These are phyloP conservation scores for Rhabdophis nuchalis DNA, from an alignment of 2,797 vertebrate species.

Conservation along the genomic window DNA sequence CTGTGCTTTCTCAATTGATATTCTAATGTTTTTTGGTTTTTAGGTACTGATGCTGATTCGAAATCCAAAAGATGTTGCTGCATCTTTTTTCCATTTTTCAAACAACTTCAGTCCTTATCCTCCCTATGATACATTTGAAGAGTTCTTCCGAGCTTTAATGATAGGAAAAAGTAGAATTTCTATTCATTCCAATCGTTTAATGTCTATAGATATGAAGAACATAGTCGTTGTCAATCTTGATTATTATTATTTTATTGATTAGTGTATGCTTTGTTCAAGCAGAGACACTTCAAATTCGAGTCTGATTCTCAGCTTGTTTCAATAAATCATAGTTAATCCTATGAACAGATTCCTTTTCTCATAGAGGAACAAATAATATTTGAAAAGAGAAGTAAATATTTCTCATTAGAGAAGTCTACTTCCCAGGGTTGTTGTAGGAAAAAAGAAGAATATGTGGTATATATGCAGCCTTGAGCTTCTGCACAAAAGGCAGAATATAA, in stretches of 20 bases:
- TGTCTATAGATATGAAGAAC: not conserved
- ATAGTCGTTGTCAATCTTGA: not conserved
- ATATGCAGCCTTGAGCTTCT: not conserved
- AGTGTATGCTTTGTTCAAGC: not conserved
- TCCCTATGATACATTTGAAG: conserved; percentile 64
- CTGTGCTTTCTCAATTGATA: not conserved
- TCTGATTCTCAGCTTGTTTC: not conserved
- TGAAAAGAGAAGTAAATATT: not conserved
- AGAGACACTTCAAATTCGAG: not conserved
- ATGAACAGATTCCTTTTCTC: not conserved
- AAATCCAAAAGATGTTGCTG: conserved; percentile 78
- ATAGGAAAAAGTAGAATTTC: conserved; percentile 69
- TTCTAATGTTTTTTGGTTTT: not conserved
- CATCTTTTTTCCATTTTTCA: conserved; percentile 76
- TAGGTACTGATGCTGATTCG: conserved; percentile 73
- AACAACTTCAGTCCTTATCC: conserved; percentile 70
- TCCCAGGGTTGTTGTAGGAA: not conserved
- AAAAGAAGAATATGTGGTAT: not conserved
- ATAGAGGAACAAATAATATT: not conserved
- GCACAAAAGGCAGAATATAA: not conserved
- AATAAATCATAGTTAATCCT: not conserved
- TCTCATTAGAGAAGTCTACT: not conserved
- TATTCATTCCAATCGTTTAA: not conserved
- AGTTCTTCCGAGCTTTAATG: conserved; percentile 69
- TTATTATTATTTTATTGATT: not conserved